Conservation (phyloP, 2,113 vertebrate genomes). For the Edolisoma coerulescens region DNA sequence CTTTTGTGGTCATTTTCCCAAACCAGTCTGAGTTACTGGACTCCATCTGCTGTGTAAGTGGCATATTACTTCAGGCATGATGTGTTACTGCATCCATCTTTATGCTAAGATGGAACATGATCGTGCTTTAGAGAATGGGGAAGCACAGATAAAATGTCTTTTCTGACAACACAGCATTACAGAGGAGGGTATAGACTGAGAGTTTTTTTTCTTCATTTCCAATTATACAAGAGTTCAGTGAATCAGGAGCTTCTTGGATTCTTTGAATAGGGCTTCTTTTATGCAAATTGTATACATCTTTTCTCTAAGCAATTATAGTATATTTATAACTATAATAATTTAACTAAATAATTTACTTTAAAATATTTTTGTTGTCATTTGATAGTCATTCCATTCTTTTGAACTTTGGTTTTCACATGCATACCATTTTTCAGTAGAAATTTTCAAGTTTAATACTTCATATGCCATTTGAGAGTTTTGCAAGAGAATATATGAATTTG, state of each 20-base stretch:
- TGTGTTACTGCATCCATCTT: background rate
- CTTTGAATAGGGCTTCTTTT: background rate
- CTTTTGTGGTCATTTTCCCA: background rate
- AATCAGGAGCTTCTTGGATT: background rate
- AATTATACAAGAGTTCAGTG: background rate
- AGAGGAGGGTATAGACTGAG: background rate
- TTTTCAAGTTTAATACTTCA: background rate
- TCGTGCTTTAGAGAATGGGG: background rate
- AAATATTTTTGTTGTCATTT: background rate
- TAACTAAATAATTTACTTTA: background rate
- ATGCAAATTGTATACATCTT: background rate
- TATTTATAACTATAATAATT: background rate
- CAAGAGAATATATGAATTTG: background rate
- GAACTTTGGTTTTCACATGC: background rate
- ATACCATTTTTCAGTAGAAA: background rate
- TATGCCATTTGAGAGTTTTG: background rate
- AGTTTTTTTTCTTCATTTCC: background rate
- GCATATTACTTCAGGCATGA: background rate
- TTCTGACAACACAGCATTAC: background rate
- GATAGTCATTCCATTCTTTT: background rate
- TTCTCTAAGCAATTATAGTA: background rate
- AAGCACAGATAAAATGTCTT: background rate
- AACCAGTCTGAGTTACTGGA: background rate
- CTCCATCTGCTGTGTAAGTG: slow-evolving; percentile 1
- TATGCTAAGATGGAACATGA: background rate